phyloP scores from a whole-genome alignment of 2,797 vertebrate species.

The Columba guinea region DNA sequence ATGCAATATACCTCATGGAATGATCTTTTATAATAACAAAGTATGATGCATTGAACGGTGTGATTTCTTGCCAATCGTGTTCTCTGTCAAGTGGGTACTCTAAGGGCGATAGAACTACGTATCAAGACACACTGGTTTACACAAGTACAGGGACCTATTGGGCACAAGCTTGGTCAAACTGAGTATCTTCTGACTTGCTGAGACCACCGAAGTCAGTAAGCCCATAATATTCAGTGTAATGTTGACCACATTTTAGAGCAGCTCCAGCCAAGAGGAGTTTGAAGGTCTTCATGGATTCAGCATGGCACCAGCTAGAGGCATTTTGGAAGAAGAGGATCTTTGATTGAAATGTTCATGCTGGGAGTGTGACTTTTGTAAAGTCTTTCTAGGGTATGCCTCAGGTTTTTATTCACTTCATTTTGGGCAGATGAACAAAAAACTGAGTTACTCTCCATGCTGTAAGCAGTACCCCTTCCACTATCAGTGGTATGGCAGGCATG shows the following conservation, averaged over 20 bases:
- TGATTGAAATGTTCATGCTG: not conserved
- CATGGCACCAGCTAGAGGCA: not conserved
- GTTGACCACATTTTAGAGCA: not conserved
- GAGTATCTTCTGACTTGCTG: not conserved
- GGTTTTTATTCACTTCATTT: not conserved
- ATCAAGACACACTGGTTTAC: not conserved
- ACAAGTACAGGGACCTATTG: not conserved
- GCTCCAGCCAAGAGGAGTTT: not conserved
- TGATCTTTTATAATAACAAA: not conserved
- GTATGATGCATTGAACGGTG: not conserved
- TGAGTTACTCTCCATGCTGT: not conserved
- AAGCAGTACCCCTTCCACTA: not conserved
- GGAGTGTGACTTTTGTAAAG: not conserved
- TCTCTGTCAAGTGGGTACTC: not conserved
- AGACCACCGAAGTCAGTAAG: not conserved
- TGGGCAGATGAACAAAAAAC: not conserved
- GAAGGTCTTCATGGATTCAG: not conserved
- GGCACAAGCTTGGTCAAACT: not conserved
- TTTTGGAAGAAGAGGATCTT: not conserved
- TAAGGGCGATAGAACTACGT: not conserved
- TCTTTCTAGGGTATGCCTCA: not conserved
- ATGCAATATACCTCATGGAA: not conserved
- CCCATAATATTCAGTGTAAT: not conserved
- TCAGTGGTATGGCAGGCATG: not conserved
- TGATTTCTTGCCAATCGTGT: not conserved